Base-by-base conservation (phyloP, 2,888 invertebrate species). In the Pyrgus malvae region DNA sequence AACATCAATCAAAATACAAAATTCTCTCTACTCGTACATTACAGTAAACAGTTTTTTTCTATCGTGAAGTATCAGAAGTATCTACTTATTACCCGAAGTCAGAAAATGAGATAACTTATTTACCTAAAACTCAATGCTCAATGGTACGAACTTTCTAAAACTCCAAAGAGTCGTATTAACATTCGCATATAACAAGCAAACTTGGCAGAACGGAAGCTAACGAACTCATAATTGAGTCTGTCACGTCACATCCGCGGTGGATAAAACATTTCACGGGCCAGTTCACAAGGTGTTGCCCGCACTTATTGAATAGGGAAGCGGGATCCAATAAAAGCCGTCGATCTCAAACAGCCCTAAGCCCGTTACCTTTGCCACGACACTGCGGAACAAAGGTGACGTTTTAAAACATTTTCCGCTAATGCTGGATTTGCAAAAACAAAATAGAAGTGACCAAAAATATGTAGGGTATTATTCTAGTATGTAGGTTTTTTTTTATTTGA, bases 281-380 rank as follows among this genome's bases (percentile, higher is more conserved):
- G 76, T 73, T 68, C 69, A 69, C 80, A 68, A 70, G 66, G 78
- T 80, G 76, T 70, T 78, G 74, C 74, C 79, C 75, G 63, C 85
- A 84, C 78, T 86, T 84, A 82, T 83, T 83, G 80, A 85, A 84
- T 82, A 75, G 83, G 78, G 75, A 78, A 79, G 74, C 74, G 75
- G 76, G 79, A 80, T 82, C 84, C 83, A 85, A 87, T 86, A 84
- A 81, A 78, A 82, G 66, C 81, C 86, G 87, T 87, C 87, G 85
- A 77, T 76, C 74, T 76, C 85, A 83, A 76, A 73, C 70, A 70
- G 67, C 67, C 69, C 69, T 81, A 78, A 48, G 49, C 56, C 40
- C 51, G 27, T 58, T 51, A 58, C 58, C 51, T 51, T 48, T 23
- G 29, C 53, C 45, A 21, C 25, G 23, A 38, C 45, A 14, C 25